phyloP scores from a whole-genome alignment of 2,888 invertebrate genomes.

The Clunio marinus region DNA sequence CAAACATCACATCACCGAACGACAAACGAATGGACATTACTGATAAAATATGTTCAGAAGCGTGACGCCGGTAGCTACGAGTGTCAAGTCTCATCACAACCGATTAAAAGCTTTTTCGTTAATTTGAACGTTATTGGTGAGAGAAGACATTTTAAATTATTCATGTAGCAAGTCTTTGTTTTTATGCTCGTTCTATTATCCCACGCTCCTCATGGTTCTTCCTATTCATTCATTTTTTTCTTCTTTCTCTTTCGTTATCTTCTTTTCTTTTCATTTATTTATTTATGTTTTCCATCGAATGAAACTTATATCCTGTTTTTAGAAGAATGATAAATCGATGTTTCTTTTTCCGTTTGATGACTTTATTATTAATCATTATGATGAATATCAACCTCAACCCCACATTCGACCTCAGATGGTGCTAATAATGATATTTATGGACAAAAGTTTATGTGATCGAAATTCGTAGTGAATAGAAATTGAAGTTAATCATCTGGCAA shows the following conservation, averaged over 20 bases:
- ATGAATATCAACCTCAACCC: constrained; percentile 12
- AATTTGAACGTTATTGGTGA: constrained; percentile 65
- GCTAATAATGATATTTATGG: constrained; percentile 39
- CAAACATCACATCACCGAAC: constrained; percentile 75
- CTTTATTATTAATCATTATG: constrained; percentile 23
- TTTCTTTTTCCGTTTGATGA: constrained; percentile 24
- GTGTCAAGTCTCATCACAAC: constrained; percentile 69
- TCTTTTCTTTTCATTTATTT: too few relatives aligned
- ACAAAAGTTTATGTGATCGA: constrained; percentile 39
- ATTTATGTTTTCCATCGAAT: too few relatives aligned
- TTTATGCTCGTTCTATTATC: too few relatives aligned
- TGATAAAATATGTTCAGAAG: constrained; percentile 89
- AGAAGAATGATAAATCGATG: constrained; percentile 30
- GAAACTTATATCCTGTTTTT: constrained; percentile 3
- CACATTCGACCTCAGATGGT: background rate
- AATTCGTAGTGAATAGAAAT: background rate
- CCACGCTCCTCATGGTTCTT: background rate
- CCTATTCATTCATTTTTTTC: background rate
- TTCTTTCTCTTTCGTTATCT: background rate
- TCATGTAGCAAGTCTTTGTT: too few relatives aligned
- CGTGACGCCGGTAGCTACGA: constrained; percentile 75
- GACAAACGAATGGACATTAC: constrained; percentile 87
- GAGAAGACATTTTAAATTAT: constrained; percentile 44
- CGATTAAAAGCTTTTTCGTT: constrained; percentile 63
- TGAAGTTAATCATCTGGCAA: too few relatives aligned